Evolutionary conservation across 1,140 invertebrate species (phyloP), one percentile per base, ranked within the genome.

Genomic region (Globodera rostochiensis): DNA sequence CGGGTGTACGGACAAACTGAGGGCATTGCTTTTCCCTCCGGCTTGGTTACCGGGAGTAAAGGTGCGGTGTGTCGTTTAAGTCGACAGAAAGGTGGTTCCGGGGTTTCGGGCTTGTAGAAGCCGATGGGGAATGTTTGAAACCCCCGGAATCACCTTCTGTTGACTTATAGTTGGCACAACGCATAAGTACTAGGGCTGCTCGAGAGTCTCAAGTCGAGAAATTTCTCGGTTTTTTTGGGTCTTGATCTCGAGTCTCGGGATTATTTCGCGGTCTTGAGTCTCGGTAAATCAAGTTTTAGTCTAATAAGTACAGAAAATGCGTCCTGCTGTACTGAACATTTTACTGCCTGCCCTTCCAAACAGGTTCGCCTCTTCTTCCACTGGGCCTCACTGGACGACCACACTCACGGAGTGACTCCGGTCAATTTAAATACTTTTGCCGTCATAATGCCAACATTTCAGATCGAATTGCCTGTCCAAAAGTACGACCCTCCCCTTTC

Each of bases 31-130:
- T 66, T 90, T 80, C 74, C 88, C 88, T 13, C 88, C 88, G 47
- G 88, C 87, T 11, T 89, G 83, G 82, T 88, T 85, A 78, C 88
- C 88, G 0, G 88, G 88, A 1, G 77, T 84, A 4, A 66, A 87
- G 67, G 83, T 36, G 36, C 3, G 3, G 36, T 36, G 36, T 36
- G 36, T 36, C 36, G 2, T 36, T 36, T 36, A 36, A 36, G 1
- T 36, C 2, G 36, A 36, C 36, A 36, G 36, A 36, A 36, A 36
- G 36, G 36, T 36, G 36, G 36, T 36, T 36, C 36, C 36, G 36
- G 36, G 36, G 1, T 36, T 36, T 36, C 25, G 25, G 25, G 25
- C 25, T 25, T 1, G 25, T 25, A 25, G 25, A 25, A 25, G 25
- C 25, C 25, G 36, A 36, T 36, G 36, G 1, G 2, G 3, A 36